Conservation (phyloP, 23 tunicate genomes). For the Halocynthia roretzi region DNA sequence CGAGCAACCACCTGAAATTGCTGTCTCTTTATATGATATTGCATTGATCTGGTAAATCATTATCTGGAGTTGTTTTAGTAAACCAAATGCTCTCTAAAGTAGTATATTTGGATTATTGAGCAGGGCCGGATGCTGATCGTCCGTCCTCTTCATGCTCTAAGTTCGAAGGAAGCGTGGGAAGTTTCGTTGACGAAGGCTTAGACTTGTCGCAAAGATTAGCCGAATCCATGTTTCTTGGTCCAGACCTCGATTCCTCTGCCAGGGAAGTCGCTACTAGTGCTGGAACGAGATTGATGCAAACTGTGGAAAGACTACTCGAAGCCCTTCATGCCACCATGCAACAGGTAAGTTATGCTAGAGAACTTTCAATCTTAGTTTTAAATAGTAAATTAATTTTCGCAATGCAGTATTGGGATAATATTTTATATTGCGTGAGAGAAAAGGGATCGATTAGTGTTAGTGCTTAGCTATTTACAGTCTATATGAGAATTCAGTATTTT, state of each 20-base stretch:
- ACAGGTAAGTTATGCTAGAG: constrained; percentile 12
- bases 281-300: constrained; percentile 53
- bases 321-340: constrained; percentile 38
- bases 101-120: background rate
- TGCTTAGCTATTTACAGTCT: too few species aligned
- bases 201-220: constrained; percentile 77
- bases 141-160: background rate
- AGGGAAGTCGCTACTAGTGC: constrained; percentile 43
- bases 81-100: too few species aligned
- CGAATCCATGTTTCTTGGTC: constrained; percentile 83
- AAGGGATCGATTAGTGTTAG: too few species aligned
- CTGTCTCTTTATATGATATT: too few species aligned
- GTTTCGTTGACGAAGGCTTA: constrained; percentile 83
- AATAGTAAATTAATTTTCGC: too few species aligned
- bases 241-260: constrained; percentile 75
- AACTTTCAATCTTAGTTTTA: too few species aligned
- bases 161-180: constrained; percentile 22
- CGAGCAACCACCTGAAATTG: too few species aligned
- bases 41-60: too few species aligned
- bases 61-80: too few species aligned
- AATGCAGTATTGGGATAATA: too few species aligned
- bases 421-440: too few species aligned
- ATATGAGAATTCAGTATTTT: too few species aligned
- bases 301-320: constrained; percentile 52
- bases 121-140: background rate